Conservation (phyloP, 1,140 invertebrate genomes). For the Dendroctonus ponderosae region DNA sequence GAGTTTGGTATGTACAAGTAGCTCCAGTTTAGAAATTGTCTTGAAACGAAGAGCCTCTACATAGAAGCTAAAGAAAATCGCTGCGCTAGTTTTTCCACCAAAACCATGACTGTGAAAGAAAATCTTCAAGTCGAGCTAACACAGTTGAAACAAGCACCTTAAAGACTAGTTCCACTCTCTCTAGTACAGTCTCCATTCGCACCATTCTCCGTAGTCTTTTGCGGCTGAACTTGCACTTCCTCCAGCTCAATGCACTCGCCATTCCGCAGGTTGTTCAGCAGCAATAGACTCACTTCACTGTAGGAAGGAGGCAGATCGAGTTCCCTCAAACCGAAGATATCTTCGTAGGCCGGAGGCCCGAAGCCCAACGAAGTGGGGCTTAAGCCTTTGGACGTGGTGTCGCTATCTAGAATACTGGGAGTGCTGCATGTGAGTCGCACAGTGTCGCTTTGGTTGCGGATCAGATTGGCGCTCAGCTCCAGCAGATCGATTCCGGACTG, state of each 20-base stretch:
- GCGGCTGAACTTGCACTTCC: not conserved
- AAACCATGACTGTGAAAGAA: too few species aligned
- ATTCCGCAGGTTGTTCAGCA: not conserved
- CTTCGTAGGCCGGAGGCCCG: slow-evolving; percentile 49
- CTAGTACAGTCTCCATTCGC: slow-evolving; percentile 2
- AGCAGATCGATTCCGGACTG: slow-evolving; percentile 54
- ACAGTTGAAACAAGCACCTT: too few species aligned
- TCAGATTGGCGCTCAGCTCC: slow-evolving; percentile 56
- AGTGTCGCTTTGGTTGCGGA: slow-evolving; percentile 42
- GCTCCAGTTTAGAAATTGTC: too few species aligned
- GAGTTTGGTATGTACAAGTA: too few species aligned
- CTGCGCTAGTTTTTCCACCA: too few species aligned
- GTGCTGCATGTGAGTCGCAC: slow-evolving; percentile 40
- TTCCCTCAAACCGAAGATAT: slow-evolving; percentile 44
- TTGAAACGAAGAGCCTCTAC: too few species aligned
- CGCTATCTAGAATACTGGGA: slow-evolving; percentile 47
- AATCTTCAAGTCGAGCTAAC: not conserved
- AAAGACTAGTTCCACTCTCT: too few species aligned
- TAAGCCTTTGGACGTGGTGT: slow-evolving; percentile 47
- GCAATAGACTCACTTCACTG: slow-evolving; percentile 45
- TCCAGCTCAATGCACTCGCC: slow-evolving; percentile 5
- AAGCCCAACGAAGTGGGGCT: slow-evolving; percentile 46
- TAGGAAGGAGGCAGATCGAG: slow-evolving; percentile 51
- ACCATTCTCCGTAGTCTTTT: not conserved
- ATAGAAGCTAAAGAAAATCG: too few species aligned